Base-by-base conservation (phyloP, 2,797 vertebrate genomes). In the Mormyrops attenuatus region DNA sequence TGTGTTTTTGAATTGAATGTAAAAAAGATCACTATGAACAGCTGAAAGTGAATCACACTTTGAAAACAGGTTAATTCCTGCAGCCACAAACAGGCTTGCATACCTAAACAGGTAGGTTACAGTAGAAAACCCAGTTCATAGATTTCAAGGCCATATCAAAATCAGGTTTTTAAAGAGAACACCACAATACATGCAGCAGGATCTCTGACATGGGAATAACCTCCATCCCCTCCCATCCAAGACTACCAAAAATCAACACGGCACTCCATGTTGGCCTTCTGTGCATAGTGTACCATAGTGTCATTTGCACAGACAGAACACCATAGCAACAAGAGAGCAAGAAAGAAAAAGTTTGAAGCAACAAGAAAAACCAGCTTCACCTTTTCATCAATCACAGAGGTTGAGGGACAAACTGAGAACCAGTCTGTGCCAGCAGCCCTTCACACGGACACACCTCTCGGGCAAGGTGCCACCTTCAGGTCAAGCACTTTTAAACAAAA, bases 341-440 rank as follows among this genome's bases (percentile, higher is more conserved):
- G 26, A 50, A 17, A 60, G 38, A 11, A 47, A 44, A 11, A 47
- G 77, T 41, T 44, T 2, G 7, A 41, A 38, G 38, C 9, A 60
- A 85, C 41, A 85, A 47, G 69, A 88, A 89, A 86, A 91, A 84
- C 89, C 22, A 82, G 47, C 87, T 89, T 88, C n/a, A 85, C 17
- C 60, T 88, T 89, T 89, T 88, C 7, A 49, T 50, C 13, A 0
- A 38, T 73, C 30, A 73, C 69, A 17, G 34, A 73, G 50, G 77
- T 47, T 22, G 41, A 55, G 8, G 57, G 50, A 50, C 38, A 84
- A 50, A 73, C 38, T 1, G 60, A 73, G 7, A 85, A 22, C 30
- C 57, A 57, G 49, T n/a, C 26, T 26, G 52, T 26, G 38, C 57
- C 11, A 52, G 9, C 89, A 20, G 49, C 63, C 82, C 57, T n/a